phyloP scores from a whole-genome alignment of 2,888 invertebrate species.

The Malacosoma neustria region DNA sequence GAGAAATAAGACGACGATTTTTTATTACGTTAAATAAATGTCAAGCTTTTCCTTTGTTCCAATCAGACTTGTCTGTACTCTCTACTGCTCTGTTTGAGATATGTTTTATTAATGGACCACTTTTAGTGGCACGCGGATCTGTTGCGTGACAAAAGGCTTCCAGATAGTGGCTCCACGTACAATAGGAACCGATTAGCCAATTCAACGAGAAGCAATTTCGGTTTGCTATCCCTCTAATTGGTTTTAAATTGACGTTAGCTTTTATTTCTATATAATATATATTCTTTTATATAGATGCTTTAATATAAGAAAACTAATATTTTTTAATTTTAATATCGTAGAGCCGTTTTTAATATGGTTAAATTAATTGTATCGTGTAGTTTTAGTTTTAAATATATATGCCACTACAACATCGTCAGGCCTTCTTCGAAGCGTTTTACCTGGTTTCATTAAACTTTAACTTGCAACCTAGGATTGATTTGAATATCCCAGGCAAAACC shows the following conservation, averaged over 20 bases:
- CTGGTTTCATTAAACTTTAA: too few relatives aligned
- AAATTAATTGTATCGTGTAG: too few relatives aligned
- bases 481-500: too few relatives aligned
- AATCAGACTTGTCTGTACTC: conserved; percentile 3
- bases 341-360: too few relatives aligned
- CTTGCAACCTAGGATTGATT: too few relatives aligned
- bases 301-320: too few relatives aligned
- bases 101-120: conserved; percentile 56
- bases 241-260: conserved; percentile 28
- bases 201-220: conserved; percentile 21
- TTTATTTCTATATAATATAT: not conserved
- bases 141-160: conserved; percentile 39
- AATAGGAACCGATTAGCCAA: conserved; percentile 57
- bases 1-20: too few relatives aligned
- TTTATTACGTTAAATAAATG: too few relatives aligned
- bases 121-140: conserved; percentile 44
- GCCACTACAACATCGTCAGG: too few relatives aligned
- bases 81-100: conserved; percentile 31
- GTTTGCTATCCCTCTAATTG: conserved; percentile 55
- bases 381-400: too few relatives aligned
- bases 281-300: not conserved
- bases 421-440: too few relatives aligned
- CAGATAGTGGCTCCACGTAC: conserved; percentile 59
- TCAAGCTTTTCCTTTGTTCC: not conserved
- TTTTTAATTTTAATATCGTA: too few relatives aligned